Base-by-base conservation (phyloP, 2,113 vertebrate genomes). In the Centropus bengalensis region DNA sequence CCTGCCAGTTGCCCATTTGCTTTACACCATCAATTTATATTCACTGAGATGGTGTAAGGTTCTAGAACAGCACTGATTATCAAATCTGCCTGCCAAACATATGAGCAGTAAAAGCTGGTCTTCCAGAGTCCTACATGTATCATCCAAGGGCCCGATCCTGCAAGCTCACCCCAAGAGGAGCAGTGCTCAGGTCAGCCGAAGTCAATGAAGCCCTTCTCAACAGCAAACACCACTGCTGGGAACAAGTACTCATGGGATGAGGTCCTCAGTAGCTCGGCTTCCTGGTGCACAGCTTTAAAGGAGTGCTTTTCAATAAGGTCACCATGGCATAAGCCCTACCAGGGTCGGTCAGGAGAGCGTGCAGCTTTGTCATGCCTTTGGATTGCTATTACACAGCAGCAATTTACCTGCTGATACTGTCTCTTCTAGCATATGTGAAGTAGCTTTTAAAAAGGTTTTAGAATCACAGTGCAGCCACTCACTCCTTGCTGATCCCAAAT, bases 11-110 rank as follows among this genome's bases (percentile, higher is more conserved):
- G 98, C 98, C 98, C 98, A 98, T 98, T 98, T 99, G 98, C 98
- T 98, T 98, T 98, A 98, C 98, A 98, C 98, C 98, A 98, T 98
- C 98, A 98, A 98, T 98, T 99, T 98, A 98, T 99, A 98, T 98
- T 98, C 98, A 98, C 98, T 98, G 98, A 98, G 98, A 98, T 98
- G 98, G 98, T 98, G 98, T 98, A 98, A 98, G 98, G 98, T 98
- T 98, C 98, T 98, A 97, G 97, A 98, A 98, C 98, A 98, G 97
- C 98, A 98, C 98, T 98, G 97, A 97, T 97, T 97, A 98, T 97
- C 97, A 95, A 96, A 98, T 98, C 98, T 94, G 97, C 97, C 97
- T 98, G 98, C 98, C 98, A 98, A 98, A 98, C 98, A 98, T 98
- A 98, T 97, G 97, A 98, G 98, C 97, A 98, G 96, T 94, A 96